These are phyloP conservation scores for Oreonectes daqikongensis DNA, from an alignment of 2,797 vertebrate species.

Conservation along the genomic window DNA sequence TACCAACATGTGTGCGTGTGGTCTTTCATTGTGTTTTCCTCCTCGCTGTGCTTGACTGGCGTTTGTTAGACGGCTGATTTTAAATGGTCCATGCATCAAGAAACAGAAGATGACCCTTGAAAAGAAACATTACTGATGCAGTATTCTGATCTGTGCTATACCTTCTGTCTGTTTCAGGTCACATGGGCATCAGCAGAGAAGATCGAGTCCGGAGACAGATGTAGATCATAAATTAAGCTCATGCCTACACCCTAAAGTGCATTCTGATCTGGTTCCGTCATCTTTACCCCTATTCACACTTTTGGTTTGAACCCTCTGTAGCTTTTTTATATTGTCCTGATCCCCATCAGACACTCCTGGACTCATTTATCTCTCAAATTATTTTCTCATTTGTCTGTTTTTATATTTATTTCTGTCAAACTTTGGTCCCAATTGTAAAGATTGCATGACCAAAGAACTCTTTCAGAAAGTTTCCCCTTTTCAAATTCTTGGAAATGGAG, in stretches of 20 bases:
- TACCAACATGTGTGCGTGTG: constrained; percentile 32
- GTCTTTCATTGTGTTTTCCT: constrained; percentile 38
- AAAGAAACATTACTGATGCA: constrained; percentile 30
- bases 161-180: constrained; percentile 33
- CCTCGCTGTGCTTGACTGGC: constrained; percentile 39
- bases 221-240: constrained; percentile 20
- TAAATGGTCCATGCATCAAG: constrained; percentile 51
- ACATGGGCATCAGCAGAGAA: constrained; percentile 26
- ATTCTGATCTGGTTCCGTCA: not conserved
- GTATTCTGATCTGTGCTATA: constrained; percentile 30
- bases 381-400: constrained; percentile 5
- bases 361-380: not conserved
- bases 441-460: constrained; percentile 25
- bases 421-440: constrained; percentile 17
- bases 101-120: constrained; percentile 12
- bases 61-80: constrained; percentile 38
- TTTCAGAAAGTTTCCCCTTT: constrained; percentile 34
- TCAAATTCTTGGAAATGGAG: constrained; percentile 60
- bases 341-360: not conserved
- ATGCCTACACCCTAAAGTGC: not conserved
- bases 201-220: constrained; percentile 28
- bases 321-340: not conserved
- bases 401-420: constrained; percentile 8
- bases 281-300: not conserved
- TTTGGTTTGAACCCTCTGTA: not conserved